Evolutionary conservation across 2,797 vertebrate species (phyloP).

Genomic region (Xiphorhynchus erythropygius): DNA sequence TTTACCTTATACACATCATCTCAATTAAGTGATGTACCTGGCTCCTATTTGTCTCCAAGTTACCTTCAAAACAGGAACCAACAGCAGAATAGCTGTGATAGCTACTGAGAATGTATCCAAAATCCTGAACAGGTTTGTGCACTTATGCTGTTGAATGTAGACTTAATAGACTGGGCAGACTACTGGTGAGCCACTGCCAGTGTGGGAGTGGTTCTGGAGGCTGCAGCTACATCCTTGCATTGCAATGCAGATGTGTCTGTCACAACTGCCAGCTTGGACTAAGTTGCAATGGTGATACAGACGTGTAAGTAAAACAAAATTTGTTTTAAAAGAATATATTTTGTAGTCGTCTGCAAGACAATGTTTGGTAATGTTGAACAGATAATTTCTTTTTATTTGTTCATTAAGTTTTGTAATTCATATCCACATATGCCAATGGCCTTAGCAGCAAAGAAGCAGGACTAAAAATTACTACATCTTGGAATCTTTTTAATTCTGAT

Average conservation of each 20-base stretch:
- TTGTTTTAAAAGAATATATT: neutral
- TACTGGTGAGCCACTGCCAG: neutral
- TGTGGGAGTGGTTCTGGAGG: neutral
- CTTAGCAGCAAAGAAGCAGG: neutral
- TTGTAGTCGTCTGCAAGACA: neutral
- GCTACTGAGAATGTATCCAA: neutral
- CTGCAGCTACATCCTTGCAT: neutral
- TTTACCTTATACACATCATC: neutral
- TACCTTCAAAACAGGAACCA: neutral
- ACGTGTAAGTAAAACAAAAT: neutral
- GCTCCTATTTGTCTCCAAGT: neutral
- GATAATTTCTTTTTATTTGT: neutral
- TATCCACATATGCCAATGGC: neutral
- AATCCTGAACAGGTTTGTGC: neutral
- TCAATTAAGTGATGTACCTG: neutral
- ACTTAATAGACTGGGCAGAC: neutral
- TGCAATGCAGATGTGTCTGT: neutral
- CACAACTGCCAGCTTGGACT: neutral
- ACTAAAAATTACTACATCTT: neutral
- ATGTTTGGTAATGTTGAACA: neutral
- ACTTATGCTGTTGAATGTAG: neutral
- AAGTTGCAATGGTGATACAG: rapidly evolving
- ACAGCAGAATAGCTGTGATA: neutral
- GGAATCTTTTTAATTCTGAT: neutral
- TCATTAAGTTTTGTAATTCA: neutral